Conservation (phyloP, 53 echinoderm and acorn worm genomes). For the Hippasteria phrygiana region DNA sequence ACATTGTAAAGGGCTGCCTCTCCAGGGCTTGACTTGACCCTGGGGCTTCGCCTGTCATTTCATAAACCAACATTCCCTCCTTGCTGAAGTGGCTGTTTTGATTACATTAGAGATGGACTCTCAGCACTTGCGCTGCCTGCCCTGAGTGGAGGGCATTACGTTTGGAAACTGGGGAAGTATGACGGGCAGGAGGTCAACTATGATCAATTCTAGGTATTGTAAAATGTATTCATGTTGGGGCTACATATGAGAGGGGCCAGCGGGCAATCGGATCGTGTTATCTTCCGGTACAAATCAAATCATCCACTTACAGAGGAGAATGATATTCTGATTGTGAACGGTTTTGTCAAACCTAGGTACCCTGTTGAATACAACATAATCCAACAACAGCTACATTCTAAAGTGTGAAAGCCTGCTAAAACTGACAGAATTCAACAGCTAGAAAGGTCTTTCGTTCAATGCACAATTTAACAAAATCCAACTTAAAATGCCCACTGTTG, state of each 20-base stretch:
- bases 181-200: slow-evolving; percentile 4
- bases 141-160: slow-evolving; percentile 35
- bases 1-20: slow-evolving; percentile 25
- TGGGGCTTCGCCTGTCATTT: slow-evolving; percentile 55
- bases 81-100: slow-evolving; percentile 49
- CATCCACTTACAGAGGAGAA: no score
- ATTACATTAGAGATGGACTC: slow-evolving; percentile 59
- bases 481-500: no score
- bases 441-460: no score
- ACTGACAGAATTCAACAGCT: no score
- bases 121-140: slow-evolving; percentile 2
- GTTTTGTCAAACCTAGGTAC: no score
- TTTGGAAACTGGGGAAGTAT: slow-evolving; percentile 45
- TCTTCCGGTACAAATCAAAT: no score
- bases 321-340: no score
- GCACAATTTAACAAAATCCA: no score
- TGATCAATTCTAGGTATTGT: background rate
- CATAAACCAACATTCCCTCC: slow-evolving; percentile 65
- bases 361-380: no score
- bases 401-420: no score
- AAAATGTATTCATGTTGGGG: background rate
- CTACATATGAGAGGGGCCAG: background rate
- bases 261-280: no score
- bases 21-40: slow-evolving; percentile 46
- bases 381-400: no score